phyloP scores from a whole-genome alignment of 2,113 vertebrate genomes.

The Pantherophis guttatus region DNA sequence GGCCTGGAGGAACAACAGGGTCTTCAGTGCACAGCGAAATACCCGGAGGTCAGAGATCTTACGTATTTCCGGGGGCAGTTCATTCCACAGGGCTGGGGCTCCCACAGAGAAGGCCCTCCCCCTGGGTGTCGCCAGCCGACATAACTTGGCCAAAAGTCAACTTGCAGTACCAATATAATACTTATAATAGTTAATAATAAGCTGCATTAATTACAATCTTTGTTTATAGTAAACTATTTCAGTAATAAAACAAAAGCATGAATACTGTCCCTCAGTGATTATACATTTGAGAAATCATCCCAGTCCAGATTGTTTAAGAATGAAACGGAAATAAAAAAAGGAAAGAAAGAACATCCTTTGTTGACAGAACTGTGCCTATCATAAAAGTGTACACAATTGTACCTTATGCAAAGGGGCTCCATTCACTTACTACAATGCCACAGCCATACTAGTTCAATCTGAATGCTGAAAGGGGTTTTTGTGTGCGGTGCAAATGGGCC shows the following conservation, averaged over 20 bases:
- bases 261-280: not conserved
- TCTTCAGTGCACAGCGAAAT: no score
- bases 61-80: no score
- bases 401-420: not conserved
- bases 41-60: no score
- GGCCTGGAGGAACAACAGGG: no score
- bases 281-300: not conserved
- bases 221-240: constrained; percentile 23
- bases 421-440: not conserved
- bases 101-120: no score
- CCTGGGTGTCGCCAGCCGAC: no score
- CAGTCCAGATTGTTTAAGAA: not conserved
- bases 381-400: not conserved
- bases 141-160: not conserved
- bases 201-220: constrained; percentile 14
- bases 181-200: constrained; percentile 12
- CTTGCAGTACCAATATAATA: not conserved
- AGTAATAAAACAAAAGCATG: not conserved
- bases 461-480: not conserved
- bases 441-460: not conserved
- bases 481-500: not conserved
- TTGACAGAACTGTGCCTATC: not conserved
- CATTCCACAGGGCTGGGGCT: no score
- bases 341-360: not conserved
- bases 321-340: not conserved